These are phyloP conservation scores for Catamblyrhynchus diadema DNA, from an alignment of 2,797 vertebrate species.

Conservation along the genomic window DNA sequence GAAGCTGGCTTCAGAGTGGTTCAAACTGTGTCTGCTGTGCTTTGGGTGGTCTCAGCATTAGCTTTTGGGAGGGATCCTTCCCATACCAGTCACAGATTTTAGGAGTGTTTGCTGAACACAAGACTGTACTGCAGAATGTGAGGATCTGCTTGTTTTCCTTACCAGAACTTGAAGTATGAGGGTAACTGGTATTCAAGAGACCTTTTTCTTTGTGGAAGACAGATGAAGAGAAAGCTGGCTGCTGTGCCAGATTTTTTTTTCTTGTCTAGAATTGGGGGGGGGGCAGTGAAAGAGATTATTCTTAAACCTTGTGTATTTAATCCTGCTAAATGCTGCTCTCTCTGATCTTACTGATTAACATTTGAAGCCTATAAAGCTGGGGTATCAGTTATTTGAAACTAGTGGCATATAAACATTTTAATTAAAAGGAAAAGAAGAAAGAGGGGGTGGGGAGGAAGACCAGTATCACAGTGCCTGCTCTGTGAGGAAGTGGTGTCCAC, in stretches of 20 bases:
- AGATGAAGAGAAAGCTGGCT: background rate
- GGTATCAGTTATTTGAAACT: constrained; percentile 45
- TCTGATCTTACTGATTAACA: constrained; percentile 52
- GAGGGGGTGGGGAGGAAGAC: rapidly evolving
- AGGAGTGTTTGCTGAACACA: background rate
- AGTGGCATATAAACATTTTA: constrained; percentile 13
- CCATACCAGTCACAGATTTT: background rate
- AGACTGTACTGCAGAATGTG: background rate
- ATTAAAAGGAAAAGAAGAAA: background rate
- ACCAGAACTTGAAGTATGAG: background rate
- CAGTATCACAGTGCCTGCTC: rapidly evolving
- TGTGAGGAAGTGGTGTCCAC: background rate
- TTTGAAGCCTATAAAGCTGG: constrained; percentile 24
- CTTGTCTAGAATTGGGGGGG: rapidly evolving
- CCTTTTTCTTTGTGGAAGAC: background rate
- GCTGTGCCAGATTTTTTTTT: background rate
- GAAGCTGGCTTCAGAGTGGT: background rate
- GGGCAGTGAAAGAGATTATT: constrained; percentile 3
- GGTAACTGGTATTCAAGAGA: background rate
- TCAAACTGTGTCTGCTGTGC: background rate
- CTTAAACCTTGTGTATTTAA: constrained; percentile 53
- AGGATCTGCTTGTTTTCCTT: background rate
- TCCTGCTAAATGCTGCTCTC: constrained; percentile 48
- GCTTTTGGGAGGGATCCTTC: background rate
- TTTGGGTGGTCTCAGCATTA: background rate